Percentiles rank a stretch among this genome's conserved stretches.
Evolutionary conservation across 23 tunicate genomes (phyloP).

Genomic region (Halocynthia aurantium): DNA sequence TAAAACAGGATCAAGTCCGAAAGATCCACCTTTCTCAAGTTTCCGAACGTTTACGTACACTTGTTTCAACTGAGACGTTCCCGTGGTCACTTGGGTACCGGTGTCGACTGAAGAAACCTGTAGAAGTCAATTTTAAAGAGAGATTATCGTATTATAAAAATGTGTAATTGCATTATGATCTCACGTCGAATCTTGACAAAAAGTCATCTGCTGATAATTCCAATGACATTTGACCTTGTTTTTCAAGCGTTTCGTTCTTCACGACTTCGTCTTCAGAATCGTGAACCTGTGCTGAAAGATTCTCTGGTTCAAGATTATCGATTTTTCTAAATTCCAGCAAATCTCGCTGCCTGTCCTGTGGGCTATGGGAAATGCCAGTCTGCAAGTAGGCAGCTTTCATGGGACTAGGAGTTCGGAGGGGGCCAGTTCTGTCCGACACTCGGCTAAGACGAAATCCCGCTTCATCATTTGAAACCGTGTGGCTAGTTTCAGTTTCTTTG

Average conservation of each 20-base stretch:
- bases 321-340: not conserved
- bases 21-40: constrained; percentile 45
- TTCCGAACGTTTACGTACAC: constrained; percentile 61
- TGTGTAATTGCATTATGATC: constrained; percentile 1
- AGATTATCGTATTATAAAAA: not conserved
- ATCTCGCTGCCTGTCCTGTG: not conserved
- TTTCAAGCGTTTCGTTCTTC: not conserved
- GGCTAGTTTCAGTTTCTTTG: not conserved
- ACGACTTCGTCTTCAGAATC: not conserved
- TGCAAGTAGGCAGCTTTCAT: constrained; percentile 80
- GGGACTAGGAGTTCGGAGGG: constrained; percentile 79
- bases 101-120: too few relatives aligned
- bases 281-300: not conserved
- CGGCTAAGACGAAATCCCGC: constrained; percentile 43
- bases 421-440: constrained; percentile 40
- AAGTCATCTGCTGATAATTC: constrained; percentile 1
- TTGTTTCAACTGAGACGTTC: constrained; percentile 1
- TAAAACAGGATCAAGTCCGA: constrained; percentile 48
- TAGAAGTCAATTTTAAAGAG: not conserved
- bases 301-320: not conserved
- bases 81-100: too few relatives aligned
- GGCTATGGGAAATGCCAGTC: constrained; percentile 27
- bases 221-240: not conserved
- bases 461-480: not conserved
- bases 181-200: constrained; percentile 5